Base-by-base conservation (phyloP, 2,113 vertebrate genomes). In the Lucifuga dentata region DNA sequence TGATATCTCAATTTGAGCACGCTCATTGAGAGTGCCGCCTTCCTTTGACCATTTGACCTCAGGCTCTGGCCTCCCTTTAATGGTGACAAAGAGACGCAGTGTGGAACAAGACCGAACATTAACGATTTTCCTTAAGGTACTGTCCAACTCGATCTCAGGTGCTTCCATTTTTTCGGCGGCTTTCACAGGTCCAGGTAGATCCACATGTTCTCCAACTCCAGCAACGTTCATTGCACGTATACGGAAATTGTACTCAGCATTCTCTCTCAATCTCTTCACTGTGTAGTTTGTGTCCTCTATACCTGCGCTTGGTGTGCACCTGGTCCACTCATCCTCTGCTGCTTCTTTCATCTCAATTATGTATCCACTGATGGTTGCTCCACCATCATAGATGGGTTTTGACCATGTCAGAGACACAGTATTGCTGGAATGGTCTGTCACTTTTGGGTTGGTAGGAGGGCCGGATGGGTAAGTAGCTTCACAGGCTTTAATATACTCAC, bases 41-140 rank as follows among this genome's bases (percentile, higher is more conserved):
- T 94, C 95, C 81, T 97, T 99, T 84, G 94, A 93, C 98, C 98
- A 99, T 77, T 95, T 98, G 52, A 98, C 94, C 88, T 97, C 96
- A 81, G 98, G 98, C 82, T 98, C 96, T 66, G 98, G 98, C 66
- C 93, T 94, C 75, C 98, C 98, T 91, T 90, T 98, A 85, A 98
- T 96, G 20, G 93, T 94, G 62, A 99, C 97, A 87, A 94, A 95
- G 12, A 99, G 91, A 57, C 94, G 93, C 67, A 99, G 85, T 17
- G 95, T 96, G 72, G 94, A 93, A 84, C 97, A 95, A 16, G 97
- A 94, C 74, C 95, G 94, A 43, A 99, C 90, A 68, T 85, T 93
- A 19, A 99, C 95, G 53, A 96, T 93, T 88, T 99, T 99, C 80
- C 97, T 95, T 65, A 99, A 93, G 48, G 95, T 92, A 53, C 93